Conservation (phyloP, 2,113 vertebrate species). For the Neofelis nebulosa region DNA sequence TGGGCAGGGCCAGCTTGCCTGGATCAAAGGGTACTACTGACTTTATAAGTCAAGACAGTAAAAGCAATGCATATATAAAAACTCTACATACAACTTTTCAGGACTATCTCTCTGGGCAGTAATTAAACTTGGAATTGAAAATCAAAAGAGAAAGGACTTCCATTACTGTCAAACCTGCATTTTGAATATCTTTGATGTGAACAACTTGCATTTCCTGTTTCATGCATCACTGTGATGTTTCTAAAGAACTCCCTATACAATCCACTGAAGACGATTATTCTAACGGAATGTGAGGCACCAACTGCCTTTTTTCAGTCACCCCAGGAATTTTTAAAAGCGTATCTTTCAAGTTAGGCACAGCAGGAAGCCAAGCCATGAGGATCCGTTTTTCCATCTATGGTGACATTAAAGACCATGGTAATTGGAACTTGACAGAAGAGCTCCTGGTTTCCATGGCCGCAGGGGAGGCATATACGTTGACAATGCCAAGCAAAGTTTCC, state of each 20-base stretch:
- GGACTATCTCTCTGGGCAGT: background rate
- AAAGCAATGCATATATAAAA: background rate
- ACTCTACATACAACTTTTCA: background rate
- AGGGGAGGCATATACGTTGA: background rate
- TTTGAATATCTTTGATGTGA: slow-evolving; percentile 9
- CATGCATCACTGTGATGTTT: background rate
- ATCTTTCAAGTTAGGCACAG: slow-evolving; percentile 29
- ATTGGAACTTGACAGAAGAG: background rate
- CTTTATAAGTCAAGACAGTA: background rate
- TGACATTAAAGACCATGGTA: background rate
- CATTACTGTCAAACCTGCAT: background rate
- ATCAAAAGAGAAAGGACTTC: background rate
- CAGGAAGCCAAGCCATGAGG: background rate
- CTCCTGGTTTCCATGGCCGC: background rate
- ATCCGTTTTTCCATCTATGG: background rate
- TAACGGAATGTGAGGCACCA: background rate
- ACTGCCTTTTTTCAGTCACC: background rate
- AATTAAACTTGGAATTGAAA: slow-evolving; percentile 10
- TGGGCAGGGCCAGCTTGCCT: background rate
- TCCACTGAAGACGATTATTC: background rate
- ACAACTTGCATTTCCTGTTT: background rate
- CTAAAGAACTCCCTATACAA: background rate
- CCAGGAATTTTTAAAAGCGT: background rate
- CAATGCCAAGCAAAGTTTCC: accelerated
- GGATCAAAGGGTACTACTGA: background rate